A percentile compares a stretch with the other conserved stretches of the same genome.
Evolutionary conservation across 53 echinoderm and acorn worm genomes (phyloP).

Genomic region (Holothuria leucospilota): DNA sequence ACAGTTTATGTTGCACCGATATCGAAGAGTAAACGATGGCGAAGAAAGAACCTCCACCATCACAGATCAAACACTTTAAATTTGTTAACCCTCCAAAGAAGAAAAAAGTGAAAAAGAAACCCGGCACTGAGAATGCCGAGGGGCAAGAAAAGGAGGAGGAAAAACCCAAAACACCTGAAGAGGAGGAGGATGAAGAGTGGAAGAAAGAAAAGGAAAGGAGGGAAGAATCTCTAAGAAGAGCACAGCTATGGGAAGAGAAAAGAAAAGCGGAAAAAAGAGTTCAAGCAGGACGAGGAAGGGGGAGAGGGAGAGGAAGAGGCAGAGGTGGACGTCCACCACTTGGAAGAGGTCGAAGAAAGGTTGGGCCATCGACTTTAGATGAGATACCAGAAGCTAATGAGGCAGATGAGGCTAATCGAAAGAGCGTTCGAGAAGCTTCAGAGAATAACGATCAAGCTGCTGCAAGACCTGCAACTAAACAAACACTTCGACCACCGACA

Average conservation of each 20-base stretch:
- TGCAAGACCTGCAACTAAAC: not conserved
- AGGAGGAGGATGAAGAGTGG: conserved; percentile 81
- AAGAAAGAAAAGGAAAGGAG: conserved; percentile 67
- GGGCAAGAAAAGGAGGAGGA: conserved; percentile 37
- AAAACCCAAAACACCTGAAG: conserved; percentile 30
- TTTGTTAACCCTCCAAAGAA: conserved; percentile 60
- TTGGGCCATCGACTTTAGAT: conserved; percentile 34
- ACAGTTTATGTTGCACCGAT: no score
- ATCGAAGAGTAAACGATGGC: not conserved
- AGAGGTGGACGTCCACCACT: conserved; percentile 20
- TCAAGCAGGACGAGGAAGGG: not conserved
- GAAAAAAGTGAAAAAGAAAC: conserved; percentile 69
- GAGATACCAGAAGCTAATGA: conserved; percentile 24
- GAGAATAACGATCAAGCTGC: not conserved
- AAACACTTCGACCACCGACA: conserved; percentile 57
- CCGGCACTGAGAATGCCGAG: conserved; percentile 12
- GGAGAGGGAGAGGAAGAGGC: conserved; percentile 43
- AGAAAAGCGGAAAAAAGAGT: conserved; percentile 40
- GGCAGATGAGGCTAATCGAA: conserved; percentile 15
- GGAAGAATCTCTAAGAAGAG: conserved; percentile 71
- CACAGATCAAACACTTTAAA: conserved; percentile 53
- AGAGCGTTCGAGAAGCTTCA: not conserved
- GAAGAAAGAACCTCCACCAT: conserved; percentile 39
- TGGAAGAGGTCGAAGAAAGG: conserved; percentile 46
- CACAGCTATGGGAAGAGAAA: conserved; percentile 46